Evolutionary conservation across 2,888 invertebrate genomes (phyloP).

Genomic region (Napeogenes sylphis): DNA sequence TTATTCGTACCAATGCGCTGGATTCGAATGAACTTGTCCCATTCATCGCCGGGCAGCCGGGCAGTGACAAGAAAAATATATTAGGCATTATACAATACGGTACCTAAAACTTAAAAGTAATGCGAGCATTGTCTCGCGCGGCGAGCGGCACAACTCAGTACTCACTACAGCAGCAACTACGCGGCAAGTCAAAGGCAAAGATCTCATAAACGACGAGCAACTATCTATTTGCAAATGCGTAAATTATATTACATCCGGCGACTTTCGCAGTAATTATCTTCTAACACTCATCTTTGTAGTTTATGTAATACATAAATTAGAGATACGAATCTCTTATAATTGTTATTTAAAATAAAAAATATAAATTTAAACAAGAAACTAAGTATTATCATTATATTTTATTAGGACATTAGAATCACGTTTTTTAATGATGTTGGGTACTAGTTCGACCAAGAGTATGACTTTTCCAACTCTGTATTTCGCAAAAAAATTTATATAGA

Average conservation of each 20-base stretch:
- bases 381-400: too few relatives aligned
- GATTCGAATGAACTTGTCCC: slow-evolving; percentile 63
- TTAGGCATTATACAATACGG: slow-evolving; percentile 58
- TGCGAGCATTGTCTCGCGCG: slow-evolving; percentile 58
- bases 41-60: slow-evolving; percentile 54
- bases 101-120: slow-evolving; percentile 41
- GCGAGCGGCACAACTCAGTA: slow-evolving; percentile 37
- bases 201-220: slow-evolving; percentile 30
- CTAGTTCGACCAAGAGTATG: too few relatives aligned
- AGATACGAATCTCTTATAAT: background rate
- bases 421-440: too few relatives aligned
- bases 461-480: too few relatives aligned
- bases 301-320: background rate
- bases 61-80: slow-evolving; percentile 36
- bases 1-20: slow-evolving; percentile 43
- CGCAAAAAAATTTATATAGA: too few relatives aligned
- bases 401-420: too few relatives aligned
- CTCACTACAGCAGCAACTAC: slow-evolving; percentile 8
- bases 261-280: slow-evolving; percentile 13
- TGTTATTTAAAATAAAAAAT: too few relatives aligned
- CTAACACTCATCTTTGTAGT: background rate
- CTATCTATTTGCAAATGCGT: slow-evolving; percentile 25
- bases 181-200: slow-evolving; percentile 26
- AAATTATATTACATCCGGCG: slow-evolving; percentile 25
- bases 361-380: too few relatives aligned